A percentile compares a stretch with the other conserved stretches of the same genome.
phyloP scores from a whole-genome alignment of 2,888 invertebrate species.

The Andricus curvator region DNA sequence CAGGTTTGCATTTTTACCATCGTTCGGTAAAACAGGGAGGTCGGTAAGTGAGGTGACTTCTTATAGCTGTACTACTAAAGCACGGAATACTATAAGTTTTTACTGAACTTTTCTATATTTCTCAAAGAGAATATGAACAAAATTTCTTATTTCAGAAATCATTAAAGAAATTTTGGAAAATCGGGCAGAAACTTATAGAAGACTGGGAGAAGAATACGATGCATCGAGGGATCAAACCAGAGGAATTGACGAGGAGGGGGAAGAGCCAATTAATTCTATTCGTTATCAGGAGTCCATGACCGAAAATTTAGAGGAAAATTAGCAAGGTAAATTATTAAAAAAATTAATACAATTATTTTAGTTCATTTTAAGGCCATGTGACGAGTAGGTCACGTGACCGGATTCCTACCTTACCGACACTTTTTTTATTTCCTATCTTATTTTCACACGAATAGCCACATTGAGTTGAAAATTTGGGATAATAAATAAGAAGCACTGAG shows the following conservation, averaged over 20 bases:
- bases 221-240: constrained; percentile 57
- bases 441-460: too few relatives aligned
- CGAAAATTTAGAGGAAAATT: constrained; percentile 50
- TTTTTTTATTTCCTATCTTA: too few relatives aligned
- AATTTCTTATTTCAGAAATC: constrained; percentile 82
- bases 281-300: constrained; percentile 54
- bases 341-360: not conserved
- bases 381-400: too few relatives aligned
- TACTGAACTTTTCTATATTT: not conserved
- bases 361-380: too few relatives aligned
- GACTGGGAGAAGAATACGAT: constrained; percentile 74
- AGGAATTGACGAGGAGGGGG: constrained; percentile 64
- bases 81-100: not conserved
- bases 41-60: too few relatives aligned
- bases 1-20: too few relatives aligned
- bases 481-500: too few relatives aligned
- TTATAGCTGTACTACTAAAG: too few relatives aligned
- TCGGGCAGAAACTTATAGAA: constrained; percentile 83
- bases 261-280: constrained; percentile 60
- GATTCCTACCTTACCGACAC: too few relatives aligned
- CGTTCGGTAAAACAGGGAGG: too few relatives aligned
- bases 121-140: not conserved
- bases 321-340: constrained; percentile 29
- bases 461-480: too few relatives aligned
- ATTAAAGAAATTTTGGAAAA: constrained; percentile 89